These are phyloP conservation scores for Palloptera scutellata DNA, from an alignment of 2,888 invertebrate genomes.

Conservation along the genomic window DNA sequence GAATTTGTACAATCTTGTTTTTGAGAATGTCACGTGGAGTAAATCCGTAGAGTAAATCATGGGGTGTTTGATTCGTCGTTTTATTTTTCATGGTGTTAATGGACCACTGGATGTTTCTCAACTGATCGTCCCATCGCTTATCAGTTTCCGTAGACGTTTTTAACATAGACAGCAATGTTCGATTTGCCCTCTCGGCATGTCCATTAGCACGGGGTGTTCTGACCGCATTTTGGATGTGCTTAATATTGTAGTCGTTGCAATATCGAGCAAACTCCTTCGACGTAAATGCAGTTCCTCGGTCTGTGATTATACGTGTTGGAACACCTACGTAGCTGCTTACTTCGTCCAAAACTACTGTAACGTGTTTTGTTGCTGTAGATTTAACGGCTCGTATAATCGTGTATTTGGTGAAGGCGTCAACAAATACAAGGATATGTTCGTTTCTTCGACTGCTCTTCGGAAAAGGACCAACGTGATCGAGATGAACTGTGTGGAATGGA, in stretches of 20 bases:
- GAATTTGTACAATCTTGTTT: background rate
- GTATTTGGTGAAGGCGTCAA: conserved; percentile 17
- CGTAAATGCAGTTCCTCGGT: conserved; percentile 6
- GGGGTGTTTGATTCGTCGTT: conserved; percentile 4
- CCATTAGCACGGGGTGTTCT: conserved; percentile 3
- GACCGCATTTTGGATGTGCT: conserved; percentile 8
- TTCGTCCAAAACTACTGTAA: background rate
- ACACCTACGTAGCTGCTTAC: background rate
- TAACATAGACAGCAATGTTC: background rate
- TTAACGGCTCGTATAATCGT: conserved; percentile 11
- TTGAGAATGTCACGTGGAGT: background rate
- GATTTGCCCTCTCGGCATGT: background rate
- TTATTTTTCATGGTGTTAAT: conserved; percentile 1
- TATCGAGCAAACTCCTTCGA: background rate
- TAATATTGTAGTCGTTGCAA: conserved; percentile 8
- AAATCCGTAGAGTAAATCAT: background rate
- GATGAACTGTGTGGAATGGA: background rate
- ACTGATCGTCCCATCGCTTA: conserved; percentile 11
- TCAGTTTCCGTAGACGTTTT: background rate
- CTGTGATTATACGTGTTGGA: conserved; percentile 11
- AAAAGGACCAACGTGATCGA: conserved; percentile 19
- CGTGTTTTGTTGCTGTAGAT: conserved; percentile 20
- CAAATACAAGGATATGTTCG: conserved; percentile 1
- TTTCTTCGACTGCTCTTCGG: background rate
- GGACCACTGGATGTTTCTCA: conserved; percentile 16